Percentiles rank a stretch among this genome's conserved stretches.
phyloP scores from a whole-genome alignment of 2,888 invertebrate genomes.

The Unio delphinus region DNA sequence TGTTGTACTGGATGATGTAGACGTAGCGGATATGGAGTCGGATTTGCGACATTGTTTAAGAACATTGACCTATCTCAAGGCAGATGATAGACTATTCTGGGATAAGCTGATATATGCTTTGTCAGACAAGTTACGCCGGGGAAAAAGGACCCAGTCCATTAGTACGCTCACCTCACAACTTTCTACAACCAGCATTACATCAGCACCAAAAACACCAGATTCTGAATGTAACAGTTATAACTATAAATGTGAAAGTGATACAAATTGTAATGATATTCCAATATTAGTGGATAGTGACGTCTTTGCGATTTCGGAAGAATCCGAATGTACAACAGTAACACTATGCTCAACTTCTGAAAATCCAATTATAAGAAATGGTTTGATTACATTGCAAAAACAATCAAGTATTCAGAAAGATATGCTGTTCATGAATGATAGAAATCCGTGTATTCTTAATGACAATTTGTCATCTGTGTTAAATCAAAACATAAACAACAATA shows the following conservation, averaged over 20 bases:
- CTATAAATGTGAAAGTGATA: background rate
- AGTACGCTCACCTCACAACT: too few relatives aligned
- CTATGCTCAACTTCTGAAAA: background rate
- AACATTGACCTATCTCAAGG: conserved; percentile 86
- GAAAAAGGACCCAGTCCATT: too few relatives aligned
- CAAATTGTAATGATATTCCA: background rate
- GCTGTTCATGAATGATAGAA: too few relatives aligned
- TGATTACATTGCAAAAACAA: too few relatives aligned
- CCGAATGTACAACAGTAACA: background rate
- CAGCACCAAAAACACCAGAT: too few relatives aligned
- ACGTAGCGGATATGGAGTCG: conserved; percentile 86
- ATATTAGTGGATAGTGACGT: background rate
- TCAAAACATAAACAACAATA: too few relatives aligned
- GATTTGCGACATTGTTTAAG: conserved; percentile 89
- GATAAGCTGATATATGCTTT: conserved; percentile 89
- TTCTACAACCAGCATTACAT: too few relatives aligned
- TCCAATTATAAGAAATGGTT: too few relatives aligned
- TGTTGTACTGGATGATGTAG: conserved; percentile 86
- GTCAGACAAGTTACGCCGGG: conserved; percentile 72
- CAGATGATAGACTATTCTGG: conserved; percentile 95
- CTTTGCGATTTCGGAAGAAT: background rate
- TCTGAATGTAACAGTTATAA: too few relatives aligned
- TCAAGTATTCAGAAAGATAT: too few relatives aligned
- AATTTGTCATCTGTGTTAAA: too few relatives aligned
- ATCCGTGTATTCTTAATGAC: too few relatives aligned